Conservation (phyloP, 1,140 invertebrate species). For the Nomia melanderi region DNA sequence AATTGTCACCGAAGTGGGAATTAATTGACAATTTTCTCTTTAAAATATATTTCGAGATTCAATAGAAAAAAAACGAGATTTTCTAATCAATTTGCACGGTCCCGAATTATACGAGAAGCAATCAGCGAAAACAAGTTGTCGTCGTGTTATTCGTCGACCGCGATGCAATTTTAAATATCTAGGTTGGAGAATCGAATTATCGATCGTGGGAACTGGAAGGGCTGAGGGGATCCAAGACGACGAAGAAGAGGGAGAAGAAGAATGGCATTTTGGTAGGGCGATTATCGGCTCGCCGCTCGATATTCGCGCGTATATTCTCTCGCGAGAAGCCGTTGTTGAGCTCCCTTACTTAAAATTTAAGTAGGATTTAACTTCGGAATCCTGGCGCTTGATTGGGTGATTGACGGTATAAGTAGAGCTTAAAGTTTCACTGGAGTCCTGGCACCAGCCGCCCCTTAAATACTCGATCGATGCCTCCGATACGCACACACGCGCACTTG, state of each 20-base stretch:
- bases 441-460: neutral
- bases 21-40: too few relatives aligned
- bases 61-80: too few relatives aligned
- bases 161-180: too few relatives aligned
- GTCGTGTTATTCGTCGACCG: too few relatives aligned
- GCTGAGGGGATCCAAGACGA: too few relatives aligned
- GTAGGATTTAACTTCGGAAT: slow-evolving; percentile 57
- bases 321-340: slow-evolving; percentile 20
- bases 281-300: slow-evolving; percentile 36
- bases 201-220: neutral
- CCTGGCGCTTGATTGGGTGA: slow-evolving; percentile 53
- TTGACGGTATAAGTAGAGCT: slow-evolving; percentile 56
- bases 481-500: neutral
- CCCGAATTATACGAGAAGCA: too few relatives aligned
- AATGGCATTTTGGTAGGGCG: slow-evolving; percentile 24
- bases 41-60: too few relatives aligned
- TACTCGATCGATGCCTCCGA: slow-evolving; percentile 18
- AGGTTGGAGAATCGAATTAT: neutral
- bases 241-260: slow-evolving; percentile 5
- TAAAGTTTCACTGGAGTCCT: slow-evolving; percentile 42
- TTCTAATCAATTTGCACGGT: too few relatives aligned
- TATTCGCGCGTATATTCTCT: slow-evolving; percentile 13
- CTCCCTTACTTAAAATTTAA: slow-evolving; percentile 54
- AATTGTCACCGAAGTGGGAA: too few relatives aligned
- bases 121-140: too few relatives aligned